Percentiles rank a stretch among this genome's conserved stretches.
Evolutionary conservation across 2,113 vertebrate genomes (phyloP).

Genomic region (Cyanocitta stelleri): DNA sequence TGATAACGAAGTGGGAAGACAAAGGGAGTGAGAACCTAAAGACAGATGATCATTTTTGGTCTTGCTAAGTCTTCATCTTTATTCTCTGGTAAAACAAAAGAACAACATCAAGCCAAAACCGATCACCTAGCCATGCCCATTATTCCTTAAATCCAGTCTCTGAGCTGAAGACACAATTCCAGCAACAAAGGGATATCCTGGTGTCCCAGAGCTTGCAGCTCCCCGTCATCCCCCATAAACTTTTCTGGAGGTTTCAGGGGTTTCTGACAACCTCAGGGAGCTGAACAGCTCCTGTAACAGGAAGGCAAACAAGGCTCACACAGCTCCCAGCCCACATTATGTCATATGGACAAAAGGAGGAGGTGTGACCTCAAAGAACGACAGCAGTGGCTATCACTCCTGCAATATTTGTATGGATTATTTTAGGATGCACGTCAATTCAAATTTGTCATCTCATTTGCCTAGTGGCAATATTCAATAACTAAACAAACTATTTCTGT

Average conservation of each 20-base stretch:
- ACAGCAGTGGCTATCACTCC: background rate
- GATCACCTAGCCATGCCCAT: background rate
- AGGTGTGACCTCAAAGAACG: background rate
- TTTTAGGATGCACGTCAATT: background rate
- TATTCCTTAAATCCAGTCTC: background rate
- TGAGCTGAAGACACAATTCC: background rate
- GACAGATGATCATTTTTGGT: background rate
- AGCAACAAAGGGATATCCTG: background rate
- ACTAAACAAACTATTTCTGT: background rate
- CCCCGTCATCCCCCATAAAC: background rate
- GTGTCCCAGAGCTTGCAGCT: background rate
- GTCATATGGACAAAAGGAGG: background rate
- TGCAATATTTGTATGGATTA: background rate
- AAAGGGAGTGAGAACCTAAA: background rate
- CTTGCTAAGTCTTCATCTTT: background rate
- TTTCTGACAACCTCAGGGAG: background rate
- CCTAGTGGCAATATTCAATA: background rate
- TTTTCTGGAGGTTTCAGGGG: background rate
- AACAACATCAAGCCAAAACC: background rate
- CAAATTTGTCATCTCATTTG: slow-evolving; percentile 12
- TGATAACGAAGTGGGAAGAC: background rate
- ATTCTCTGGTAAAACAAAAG: background rate
- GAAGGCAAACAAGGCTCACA: background rate
- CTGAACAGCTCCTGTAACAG: background rate
- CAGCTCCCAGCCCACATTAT: background rate